Conservation (phyloP, 2,797 vertebrate genomes). For the Eurystomus glaucurus region DNA sequence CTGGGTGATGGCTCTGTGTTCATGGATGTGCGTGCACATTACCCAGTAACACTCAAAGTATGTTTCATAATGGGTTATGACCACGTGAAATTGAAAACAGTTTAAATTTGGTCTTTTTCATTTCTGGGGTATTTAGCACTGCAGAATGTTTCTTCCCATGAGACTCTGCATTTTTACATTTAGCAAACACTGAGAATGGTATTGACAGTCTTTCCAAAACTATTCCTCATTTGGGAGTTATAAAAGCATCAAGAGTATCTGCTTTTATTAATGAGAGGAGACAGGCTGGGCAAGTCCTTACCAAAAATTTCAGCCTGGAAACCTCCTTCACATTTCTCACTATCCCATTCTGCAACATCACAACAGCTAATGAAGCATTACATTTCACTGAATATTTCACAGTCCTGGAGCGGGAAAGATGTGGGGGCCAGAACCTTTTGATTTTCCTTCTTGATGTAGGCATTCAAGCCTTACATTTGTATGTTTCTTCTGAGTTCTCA, state of each 20-base stretch:
- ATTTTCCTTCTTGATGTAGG: neutral
- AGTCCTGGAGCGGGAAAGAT: neutral
- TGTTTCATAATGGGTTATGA: neutral
- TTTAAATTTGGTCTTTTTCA: neutral
- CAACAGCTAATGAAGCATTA: neutral
- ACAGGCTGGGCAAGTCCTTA: neutral
- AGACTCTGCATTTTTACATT: neutral
- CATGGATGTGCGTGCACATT: accelerated
- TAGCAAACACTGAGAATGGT: neutral
- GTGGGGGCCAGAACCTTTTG: neutral
- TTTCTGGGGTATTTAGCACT: neutral
- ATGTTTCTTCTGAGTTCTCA: neutral
- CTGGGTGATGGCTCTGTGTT: accelerated
- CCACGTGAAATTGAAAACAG: neutral
- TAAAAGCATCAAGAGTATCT: neutral
- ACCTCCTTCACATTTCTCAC: neutral
- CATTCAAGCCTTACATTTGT: neutral
- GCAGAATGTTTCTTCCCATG: neutral
- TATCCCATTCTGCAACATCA: neutral
- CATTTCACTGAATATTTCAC: neutral
- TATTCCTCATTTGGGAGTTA: neutral
- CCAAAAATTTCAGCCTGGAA: neutral
- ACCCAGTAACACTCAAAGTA: neutral
- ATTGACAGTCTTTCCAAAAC: neutral
- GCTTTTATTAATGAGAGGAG: neutral